phyloP scores from a whole-genome alignment of 2,113 vertebrate genomes.

The Coptodon rendalli region DNA sequence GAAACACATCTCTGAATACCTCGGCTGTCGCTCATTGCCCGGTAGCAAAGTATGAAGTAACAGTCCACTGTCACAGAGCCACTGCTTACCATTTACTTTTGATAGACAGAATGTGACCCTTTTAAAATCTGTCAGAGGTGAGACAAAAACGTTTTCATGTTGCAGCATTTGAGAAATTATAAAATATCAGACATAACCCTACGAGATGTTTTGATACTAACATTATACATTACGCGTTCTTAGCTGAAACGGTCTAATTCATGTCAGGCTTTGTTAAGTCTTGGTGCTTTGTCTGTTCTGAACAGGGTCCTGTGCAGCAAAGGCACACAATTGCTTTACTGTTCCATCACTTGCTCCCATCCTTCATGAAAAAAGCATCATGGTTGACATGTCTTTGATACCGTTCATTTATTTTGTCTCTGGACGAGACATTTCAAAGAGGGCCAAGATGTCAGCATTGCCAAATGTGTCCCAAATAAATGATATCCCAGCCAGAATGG shows the following conservation, averaged over 20 bases:
- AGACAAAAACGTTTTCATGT: neutral
- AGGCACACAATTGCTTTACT: constrained; percentile 21
- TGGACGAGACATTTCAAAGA: constrained; percentile 51
- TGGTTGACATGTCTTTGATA: constrained; percentile 63
- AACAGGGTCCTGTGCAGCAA: neutral
- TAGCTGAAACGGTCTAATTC: constrained; percentile 2
- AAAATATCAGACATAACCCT: constrained; percentile 15
- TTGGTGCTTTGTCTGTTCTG: neutral
- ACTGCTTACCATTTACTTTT: neutral
- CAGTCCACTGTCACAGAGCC: neutral
- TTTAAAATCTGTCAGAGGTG: constrained; percentile 4
- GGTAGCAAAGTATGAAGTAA: constrained; percentile 21
- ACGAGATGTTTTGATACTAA: constrained; percentile 5
- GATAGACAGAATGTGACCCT: neutral
- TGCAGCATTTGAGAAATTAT: constrained; percentile 9
- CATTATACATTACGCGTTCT: neutral
- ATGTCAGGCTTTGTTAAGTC: constrained; percentile 13
- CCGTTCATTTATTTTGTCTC: constrained; percentile 60
- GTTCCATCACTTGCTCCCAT: constrained; percentile 15
- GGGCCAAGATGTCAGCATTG: constrained; percentile 51
- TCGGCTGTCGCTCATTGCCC: constrained; percentile 36
- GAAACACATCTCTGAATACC: constrained; percentile 20
- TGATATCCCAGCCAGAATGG: constrained; percentile 59
- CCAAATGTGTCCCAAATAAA: constrained; percentile 73
- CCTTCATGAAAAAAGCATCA: constrained; percentile 40